A percentile compares a stretch with the other conserved stretches of the same genome.
These are phyloP conservation scores for Acanthis flammea DNA, from an alignment of 2,797 vertebrate genomes.

Conservation along the genomic window DNA sequence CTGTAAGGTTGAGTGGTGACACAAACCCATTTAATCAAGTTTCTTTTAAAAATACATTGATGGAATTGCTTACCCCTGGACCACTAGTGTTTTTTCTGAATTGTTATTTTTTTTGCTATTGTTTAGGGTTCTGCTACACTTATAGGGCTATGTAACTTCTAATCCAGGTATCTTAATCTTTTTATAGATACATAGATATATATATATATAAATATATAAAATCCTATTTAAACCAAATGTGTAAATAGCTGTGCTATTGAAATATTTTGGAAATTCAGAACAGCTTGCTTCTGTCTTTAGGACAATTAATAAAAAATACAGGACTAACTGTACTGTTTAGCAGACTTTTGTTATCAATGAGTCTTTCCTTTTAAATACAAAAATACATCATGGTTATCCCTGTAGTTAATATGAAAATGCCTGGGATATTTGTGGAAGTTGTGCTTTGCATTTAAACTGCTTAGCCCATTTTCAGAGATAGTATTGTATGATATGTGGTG, in stretches of 20 bases:
- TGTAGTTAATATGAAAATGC: conserved; percentile 40
- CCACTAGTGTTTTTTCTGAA: background rate
- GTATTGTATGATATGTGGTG: background rate
- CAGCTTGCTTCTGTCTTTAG: background rate
- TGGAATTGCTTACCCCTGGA: background rate
- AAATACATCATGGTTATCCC: background rate
- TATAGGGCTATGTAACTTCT: conserved; percentile 40
- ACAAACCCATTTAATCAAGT: background rate
- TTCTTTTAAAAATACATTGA: conserved; percentile 1
- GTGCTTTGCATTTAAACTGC: conserved; percentile 1
- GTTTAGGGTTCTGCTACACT: conserved; percentile 10
- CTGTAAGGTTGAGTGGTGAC: background rate
- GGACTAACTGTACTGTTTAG: background rate
- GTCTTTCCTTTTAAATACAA: background rate
- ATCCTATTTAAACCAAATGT: conserved; percentile 50
- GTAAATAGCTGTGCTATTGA: conserved; percentile 8
- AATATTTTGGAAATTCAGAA: conserved; percentile 29
- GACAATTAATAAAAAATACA: background rate
- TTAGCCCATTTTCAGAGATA: conserved; percentile 24
- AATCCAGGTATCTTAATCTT: conserved; percentile 50
- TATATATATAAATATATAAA: background rate
- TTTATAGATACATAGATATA: background rate
- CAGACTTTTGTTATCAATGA: background rate
- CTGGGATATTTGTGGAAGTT: conserved; percentile 57
- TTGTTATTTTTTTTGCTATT: background rate